Evolutionary conservation across 2,797 vertebrate genomes (phyloP).

Genomic region (Linurgus olivaceus): DNA sequence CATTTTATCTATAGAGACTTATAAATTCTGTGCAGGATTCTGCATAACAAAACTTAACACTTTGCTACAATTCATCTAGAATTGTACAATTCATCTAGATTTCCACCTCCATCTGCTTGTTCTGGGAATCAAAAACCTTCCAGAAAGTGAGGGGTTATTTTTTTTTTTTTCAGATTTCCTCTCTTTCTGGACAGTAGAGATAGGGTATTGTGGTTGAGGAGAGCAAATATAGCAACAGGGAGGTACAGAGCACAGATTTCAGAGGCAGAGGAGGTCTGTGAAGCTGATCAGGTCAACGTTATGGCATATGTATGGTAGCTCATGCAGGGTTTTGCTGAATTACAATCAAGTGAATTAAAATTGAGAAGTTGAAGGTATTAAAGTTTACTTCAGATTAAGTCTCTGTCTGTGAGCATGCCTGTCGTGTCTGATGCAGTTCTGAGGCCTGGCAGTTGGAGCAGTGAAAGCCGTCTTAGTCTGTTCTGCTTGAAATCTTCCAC

Average conservation of each 20-base stretch:
- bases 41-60: not conserved
- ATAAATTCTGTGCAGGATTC: not conserved
- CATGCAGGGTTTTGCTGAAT: not conserved
- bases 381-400: not conserved
- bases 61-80: not conserved
- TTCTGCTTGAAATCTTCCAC: not conserved
- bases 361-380: not conserved
- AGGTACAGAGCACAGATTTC: not conserved
- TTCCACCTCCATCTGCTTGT: not conserved
- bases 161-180: not conserved
- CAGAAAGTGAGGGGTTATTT: not conserved
- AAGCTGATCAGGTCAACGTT: not conserved
- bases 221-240: not conserved
- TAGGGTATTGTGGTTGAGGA: not conserved
- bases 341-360: not conserved
- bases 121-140: not conserved
- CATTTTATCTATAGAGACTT: not conserved
- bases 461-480: not conserved
- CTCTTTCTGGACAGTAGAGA: not conserved
- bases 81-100: not conserved
- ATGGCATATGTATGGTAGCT: not conserved
- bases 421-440: not conserved
- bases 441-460: accelerated
- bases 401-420: not conserved
- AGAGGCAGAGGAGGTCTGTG: not conserved